Percentiles rank a stretch among this genome's conserved stretches.
Evolutionary conservation across 2,888 invertebrate species (phyloP).

Genomic region (Notodonta ziczac): DNA sequence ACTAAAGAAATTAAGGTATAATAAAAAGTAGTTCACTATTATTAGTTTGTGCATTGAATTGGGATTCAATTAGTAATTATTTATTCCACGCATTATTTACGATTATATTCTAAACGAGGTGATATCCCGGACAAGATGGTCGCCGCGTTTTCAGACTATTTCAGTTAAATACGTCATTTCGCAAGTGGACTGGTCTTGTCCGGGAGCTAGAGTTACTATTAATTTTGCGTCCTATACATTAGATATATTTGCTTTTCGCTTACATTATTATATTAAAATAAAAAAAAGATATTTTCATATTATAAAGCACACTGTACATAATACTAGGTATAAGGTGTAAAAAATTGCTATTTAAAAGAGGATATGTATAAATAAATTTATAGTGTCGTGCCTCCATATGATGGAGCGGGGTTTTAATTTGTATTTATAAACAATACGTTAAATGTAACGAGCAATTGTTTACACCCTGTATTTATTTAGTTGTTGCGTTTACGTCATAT

Average conservation of each 20-base stretch:
- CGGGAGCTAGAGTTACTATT: conserved; percentile 43
- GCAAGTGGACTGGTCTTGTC: conserved; percentile 25
- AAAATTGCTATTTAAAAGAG: conserved; percentile 60
- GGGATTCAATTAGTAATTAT: conserved; percentile 27
- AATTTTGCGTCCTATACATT: conserved; percentile 53
- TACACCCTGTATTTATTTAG: conserved; percentile 71
- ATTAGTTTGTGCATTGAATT: neutral
- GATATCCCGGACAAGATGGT: conserved; percentile 38
- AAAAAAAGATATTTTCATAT: conserved; percentile 65
- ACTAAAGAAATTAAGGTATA: no score
- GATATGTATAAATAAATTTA: conserved; percentile 32
- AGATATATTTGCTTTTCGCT: conserved; percentile 51
- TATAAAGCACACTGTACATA: conserved; percentile 71
- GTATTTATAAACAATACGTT: conserved; percentile 2
- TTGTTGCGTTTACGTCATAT: conserved; percentile 34
- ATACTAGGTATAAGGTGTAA: conserved; percentile 68
- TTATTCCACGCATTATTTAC: conserved; percentile 49
- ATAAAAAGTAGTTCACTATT: neutral
- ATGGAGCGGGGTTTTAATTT: conserved; percentile 45
- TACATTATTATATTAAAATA: conserved; percentile 34
- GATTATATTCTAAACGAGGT: conserved; percentile 43
- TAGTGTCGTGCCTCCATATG: conserved; percentile 50
- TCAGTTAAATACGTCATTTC: conserved; percentile 2
- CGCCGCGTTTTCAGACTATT: neutral
- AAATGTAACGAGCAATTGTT: conserved; percentile 55